phyloP scores from a whole-genome alignment of 2,888 invertebrate genomes.

The Parelbella ahira region DNA sequence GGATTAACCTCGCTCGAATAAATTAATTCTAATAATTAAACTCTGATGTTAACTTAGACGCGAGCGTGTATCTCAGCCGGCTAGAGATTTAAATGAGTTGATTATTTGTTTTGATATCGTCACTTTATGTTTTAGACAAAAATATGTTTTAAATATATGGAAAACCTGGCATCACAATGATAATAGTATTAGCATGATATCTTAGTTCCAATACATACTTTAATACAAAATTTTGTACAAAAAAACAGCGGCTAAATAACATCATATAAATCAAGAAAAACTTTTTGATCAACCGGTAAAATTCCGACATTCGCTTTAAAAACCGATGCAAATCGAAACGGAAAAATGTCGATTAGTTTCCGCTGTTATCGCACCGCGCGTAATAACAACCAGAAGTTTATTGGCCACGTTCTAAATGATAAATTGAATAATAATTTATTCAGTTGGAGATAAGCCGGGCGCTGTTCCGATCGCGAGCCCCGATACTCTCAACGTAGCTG shows the following conservation, averaged over 20 bases:
- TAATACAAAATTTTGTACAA: not conserved
- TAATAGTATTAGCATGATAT: too few species aligned
- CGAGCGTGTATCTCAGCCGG: constrained; percentile 20
- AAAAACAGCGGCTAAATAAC: too few species aligned
- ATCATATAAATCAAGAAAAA: too few species aligned
- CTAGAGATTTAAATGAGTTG: constrained; percentile 7
- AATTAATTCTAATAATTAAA: constrained; percentile 78
- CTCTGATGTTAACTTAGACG: constrained; percentile 37
- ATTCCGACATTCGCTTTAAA: too few species aligned
- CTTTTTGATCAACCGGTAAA: too few species aligned
- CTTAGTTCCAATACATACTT: too few species aligned
- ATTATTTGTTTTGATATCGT: constrained; percentile 18
- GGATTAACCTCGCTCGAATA: constrained; percentile 64
- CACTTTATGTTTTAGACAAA: too few species aligned
- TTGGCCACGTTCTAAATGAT: constrained; percentile 62
- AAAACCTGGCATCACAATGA: too few species aligned
- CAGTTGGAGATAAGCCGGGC: constrained; percentile 55
- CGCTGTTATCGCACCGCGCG: constrained; percentile 57
- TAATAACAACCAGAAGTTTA: constrained; percentile 75
- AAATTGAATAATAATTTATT: constrained; percentile 79
- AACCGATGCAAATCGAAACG: constrained; percentile 26
- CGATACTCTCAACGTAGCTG: constrained; percentile 58
- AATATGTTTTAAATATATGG: too few species aligned
- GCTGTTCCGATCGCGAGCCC: constrained; percentile 46
- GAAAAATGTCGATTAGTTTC: constrained; percentile 53